Conservation (phyloP, 2,888 invertebrate genomes). For the Isotomurus palustris region DNA sequence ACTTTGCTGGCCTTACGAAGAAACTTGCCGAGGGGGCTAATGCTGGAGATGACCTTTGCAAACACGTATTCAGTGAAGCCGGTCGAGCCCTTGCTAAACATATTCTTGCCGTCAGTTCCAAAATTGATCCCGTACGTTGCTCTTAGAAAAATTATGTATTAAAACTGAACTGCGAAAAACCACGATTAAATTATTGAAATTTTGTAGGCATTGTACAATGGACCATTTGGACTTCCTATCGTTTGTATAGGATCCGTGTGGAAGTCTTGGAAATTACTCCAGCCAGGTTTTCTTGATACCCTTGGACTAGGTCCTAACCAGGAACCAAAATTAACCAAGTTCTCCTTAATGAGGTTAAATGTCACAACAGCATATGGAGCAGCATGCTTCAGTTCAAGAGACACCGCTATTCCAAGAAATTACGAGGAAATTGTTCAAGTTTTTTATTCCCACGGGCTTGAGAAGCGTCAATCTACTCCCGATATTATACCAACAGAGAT, state of each 20-base stretch:
- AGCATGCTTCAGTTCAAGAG: constrained; percentile 51
- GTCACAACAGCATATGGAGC: constrained; percentile 80
- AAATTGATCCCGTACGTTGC: constrained; percentile 57
- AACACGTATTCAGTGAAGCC: constrained; percentile 65
- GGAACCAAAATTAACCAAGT: constrained; percentile 27
- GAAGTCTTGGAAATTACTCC: constrained; percentile 81
- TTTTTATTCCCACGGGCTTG: constrained; percentile 21
- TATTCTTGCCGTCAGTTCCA: constrained; percentile 60
- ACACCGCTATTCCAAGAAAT: constrained; percentile 18
- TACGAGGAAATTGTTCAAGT: constrained; percentile 28
- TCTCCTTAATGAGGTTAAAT: constrained; percentile 65
- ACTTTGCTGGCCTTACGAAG: constrained; percentile 68
- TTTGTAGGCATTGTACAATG: constrained; percentile 54
- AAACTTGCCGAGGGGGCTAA: constrained; percentile 66
- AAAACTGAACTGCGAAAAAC: too few species aligned
- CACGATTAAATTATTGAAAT: too few species aligned
- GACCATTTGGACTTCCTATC: constrained; percentile 63
- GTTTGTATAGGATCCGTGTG: constrained; percentile 94
- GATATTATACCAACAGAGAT: too few species aligned
- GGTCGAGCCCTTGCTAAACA: constrained; percentile 63
- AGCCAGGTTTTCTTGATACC: constrained; percentile 63
- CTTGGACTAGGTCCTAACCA: constrained; percentile 48
- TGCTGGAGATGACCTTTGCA: constrained; percentile 67
- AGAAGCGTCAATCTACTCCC: too few species aligned
- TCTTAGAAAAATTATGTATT: background rate